Evolutionary conservation across 2,113 vertebrate species (phyloP).

Genomic region (Microtus richardsoni): DNA sequence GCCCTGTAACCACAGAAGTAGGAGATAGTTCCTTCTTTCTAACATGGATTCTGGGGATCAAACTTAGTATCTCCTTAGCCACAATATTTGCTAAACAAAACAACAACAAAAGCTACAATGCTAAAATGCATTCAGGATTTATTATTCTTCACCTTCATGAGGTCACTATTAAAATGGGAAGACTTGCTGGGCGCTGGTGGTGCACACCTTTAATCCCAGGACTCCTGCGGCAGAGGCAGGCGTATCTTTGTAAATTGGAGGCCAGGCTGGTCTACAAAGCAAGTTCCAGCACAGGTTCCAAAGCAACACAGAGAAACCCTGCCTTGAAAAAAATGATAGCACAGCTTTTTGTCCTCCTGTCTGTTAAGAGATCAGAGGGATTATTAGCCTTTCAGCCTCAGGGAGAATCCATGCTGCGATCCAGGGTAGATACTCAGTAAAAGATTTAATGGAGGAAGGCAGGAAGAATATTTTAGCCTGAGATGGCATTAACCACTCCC

Average conservation of each 20-base stretch:
- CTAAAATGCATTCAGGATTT: background rate
- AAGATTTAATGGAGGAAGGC: background rate
- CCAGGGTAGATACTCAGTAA: background rate
- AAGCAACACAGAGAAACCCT: too few relatives aligned
- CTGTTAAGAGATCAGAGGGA: background rate
- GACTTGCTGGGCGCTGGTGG: too few relatives aligned
- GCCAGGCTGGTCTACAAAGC: too few relatives aligned
- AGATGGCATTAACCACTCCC: conserved; percentile 17
- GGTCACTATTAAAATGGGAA: conserved; percentile 15
- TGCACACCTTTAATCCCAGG: too few relatives aligned
- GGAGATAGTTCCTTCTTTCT: too few relatives aligned
- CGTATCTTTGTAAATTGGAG: too few relatives aligned
- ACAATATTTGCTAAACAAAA: background rate
- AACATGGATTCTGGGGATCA: background rate
- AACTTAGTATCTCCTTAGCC: background rate
- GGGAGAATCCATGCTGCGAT: background rate
- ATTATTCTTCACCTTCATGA: conserved; percentile 14
- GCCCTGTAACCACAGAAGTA: background rate
- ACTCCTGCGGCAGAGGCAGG: too few relatives aligned
- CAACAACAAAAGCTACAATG: background rate
- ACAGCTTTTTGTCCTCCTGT: background rate
- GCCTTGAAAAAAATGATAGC: background rate
- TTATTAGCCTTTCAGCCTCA: background rate
- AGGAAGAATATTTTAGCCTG: background rate
- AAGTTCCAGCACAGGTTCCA: too few relatives aligned